phyloP scores from a whole-genome alignment of 1,140 invertebrate genomes.

The Linepithema humile region DNA sequence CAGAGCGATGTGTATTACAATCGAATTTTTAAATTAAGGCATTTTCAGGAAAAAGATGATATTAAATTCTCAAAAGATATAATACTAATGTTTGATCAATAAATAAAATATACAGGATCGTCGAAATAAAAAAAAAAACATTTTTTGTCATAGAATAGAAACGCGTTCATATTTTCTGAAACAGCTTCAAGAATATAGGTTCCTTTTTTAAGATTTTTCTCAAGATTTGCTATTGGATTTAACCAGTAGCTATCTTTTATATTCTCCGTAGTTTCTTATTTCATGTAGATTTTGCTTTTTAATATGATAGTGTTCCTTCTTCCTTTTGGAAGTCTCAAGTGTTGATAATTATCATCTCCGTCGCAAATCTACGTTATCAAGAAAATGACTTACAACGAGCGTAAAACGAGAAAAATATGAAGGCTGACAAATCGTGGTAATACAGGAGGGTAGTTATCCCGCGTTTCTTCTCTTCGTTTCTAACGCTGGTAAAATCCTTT shows the following conservation, averaged over 20 bases:
- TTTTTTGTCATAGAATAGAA: background rate
- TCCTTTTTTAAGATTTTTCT: background rate
- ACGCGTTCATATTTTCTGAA: background rate
- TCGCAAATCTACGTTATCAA: background rate
- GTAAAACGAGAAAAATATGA: background rate
- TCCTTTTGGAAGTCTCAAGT: background rate
- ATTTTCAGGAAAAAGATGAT: background rate
- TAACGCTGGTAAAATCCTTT: slow-evolving; percentile 7
- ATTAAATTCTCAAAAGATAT: background rate
- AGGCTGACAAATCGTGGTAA: background rate
- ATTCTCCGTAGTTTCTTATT: background rate
- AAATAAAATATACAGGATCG: background rate
- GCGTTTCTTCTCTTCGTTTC: background rate
- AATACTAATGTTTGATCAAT: background rate
- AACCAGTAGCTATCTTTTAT: background rate
- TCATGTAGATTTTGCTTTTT: slow-evolving; percentile 1
- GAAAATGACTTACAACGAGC: background rate
- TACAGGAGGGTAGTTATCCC: slow-evolving; percentile 19
- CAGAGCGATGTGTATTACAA: slow-evolving; percentile 37
- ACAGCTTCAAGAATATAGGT: background rate
- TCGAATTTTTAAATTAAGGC: slow-evolving; percentile 29
- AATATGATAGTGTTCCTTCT: background rate
- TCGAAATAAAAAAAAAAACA: background rate
- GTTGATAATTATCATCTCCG: slow-evolving; percentile 19
- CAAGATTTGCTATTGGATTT: background rate